phyloP scores from a whole-genome alignment of 1,140 invertebrate species.

The Eupristina koningsbergeri region DNA sequence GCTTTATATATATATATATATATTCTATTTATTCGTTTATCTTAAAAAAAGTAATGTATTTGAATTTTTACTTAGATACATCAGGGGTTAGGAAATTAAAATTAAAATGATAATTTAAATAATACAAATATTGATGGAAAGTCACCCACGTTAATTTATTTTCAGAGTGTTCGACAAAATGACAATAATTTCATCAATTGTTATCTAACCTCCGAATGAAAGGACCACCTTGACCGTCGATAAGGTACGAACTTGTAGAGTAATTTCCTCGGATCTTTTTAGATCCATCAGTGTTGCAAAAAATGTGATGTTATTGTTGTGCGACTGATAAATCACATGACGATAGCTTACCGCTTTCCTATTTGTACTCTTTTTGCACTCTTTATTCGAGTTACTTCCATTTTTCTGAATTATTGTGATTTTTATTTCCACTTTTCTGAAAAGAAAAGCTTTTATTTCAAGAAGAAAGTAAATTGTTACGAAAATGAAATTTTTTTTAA shows the following conservation, averaged over 20 bases:
- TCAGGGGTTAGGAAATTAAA: no score
- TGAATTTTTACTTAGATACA: no score
- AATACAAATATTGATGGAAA: neutral
- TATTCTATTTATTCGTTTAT: no score
- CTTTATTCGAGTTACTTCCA: constrained; percentile 15
- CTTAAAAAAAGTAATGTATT: no score
- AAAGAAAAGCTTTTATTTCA: constrained; percentile 5
- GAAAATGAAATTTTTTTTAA: neutral
- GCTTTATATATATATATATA: no score
- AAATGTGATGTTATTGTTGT: constrained; percentile 30
- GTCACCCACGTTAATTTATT: neutral
- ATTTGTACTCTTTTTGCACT: neutral
- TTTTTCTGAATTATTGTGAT: constrained; percentile 19
- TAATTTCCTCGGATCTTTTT: constrained; percentile 1
- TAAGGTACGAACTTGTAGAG: neutral
- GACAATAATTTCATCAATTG: neutral
- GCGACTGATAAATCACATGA: constrained; percentile 23
- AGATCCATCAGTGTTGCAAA: neutral
- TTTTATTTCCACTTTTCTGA: constrained; percentile 41
- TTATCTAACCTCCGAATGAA: neutral
- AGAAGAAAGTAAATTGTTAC: neutral
- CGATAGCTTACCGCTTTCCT: constrained; percentile 21
- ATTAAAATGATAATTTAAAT: no score
- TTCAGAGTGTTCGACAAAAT: neutral
- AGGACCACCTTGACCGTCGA: neutral